These are phyloP conservation scores for Macrocentrus cingulum DNA, from an alignment of 1,140 invertebrate genomes.

Conservation along the genomic window DNA sequence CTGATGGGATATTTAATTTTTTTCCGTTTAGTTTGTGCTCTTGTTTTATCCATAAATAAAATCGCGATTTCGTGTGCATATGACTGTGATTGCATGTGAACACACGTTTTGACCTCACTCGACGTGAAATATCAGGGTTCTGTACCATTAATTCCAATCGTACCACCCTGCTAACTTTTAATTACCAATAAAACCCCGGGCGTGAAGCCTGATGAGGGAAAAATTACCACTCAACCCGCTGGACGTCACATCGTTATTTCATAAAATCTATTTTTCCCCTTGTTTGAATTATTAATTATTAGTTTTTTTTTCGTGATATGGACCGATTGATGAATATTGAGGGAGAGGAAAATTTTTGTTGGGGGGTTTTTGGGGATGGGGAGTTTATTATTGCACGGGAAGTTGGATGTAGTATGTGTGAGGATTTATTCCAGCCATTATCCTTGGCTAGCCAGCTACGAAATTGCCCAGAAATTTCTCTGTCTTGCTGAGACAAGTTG, in stretches of 20 bases:
- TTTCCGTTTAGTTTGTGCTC: too few relatives aligned
- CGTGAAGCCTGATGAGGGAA: constrained; percentile 48
- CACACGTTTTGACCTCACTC: too few relatives aligned
- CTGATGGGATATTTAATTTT: too few relatives aligned
- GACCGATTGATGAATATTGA: background rate
- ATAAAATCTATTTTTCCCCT: constrained; percentile 15
- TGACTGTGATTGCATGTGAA: too few relatives aligned
- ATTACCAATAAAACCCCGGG: constrained; percentile 53
- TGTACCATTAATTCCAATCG: constrained; percentile 57
- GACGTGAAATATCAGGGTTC: constrained; percentile 15
- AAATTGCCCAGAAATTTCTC: too few relatives aligned
- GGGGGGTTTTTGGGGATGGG: background rate
- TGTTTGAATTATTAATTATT: background rate
- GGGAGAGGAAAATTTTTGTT: background rate
- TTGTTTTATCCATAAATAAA: too few relatives aligned
- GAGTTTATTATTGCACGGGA: background rate
- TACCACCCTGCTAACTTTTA: constrained; percentile 50
- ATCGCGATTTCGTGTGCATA: too few relatives aligned
- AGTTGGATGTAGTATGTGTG: background rate
- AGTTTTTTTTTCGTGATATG: background rate
- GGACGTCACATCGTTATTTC: background rate
- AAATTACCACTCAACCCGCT: constrained; percentile 41
- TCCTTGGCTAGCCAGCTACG: background rate
- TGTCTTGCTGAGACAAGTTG: too few relatives aligned
- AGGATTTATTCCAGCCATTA: constrained; percentile 13